phyloP scores from a whole-genome alignment of 2,113 vertebrate species.

The Vulpes vulpes region DNA sequence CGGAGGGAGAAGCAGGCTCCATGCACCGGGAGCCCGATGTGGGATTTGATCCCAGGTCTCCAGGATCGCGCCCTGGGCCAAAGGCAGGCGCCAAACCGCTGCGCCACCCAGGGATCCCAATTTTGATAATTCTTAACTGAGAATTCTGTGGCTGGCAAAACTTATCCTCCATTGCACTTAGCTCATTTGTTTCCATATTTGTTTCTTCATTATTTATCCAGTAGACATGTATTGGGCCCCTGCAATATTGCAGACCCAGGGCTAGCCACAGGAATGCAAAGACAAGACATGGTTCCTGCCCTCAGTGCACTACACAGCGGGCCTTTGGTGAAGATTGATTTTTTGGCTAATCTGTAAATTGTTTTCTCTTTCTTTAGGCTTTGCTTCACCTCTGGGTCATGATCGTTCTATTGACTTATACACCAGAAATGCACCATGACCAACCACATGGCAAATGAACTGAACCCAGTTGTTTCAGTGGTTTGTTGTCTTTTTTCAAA shows the following conservation, averaged over 20 bases:
- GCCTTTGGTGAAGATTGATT: neutral
- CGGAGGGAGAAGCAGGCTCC: no score
- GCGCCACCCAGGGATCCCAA: no score
- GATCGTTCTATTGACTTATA: constrained; percentile 98
- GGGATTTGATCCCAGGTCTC: no score
- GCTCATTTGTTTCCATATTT: neutral
- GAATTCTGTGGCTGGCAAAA: neutral
- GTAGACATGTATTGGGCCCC: accelerated
- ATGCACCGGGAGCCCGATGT: no score
- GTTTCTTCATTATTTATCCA: neutral
- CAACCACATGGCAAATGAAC: constrained; percentile 90
- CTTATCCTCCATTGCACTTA: neutral
- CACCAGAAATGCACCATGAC: constrained; percentile 96
- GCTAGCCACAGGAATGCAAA: neutral
- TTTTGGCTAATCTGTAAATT: neutral
- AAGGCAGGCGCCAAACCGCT: no score
- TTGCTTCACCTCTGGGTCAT: constrained; percentile 98
- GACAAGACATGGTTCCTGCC: neutral
- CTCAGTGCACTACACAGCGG: accelerated
- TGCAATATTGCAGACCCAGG: neutral
- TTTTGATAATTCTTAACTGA: neutral
- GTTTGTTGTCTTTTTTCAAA: neutral
- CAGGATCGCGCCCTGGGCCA: no score
- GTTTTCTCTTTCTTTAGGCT: constrained; percentile 87
- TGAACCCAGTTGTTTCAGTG: neutral